Evolutionary conservation across 2,113 vertebrate genomes (phyloP).

Genomic region (Toxotes chatareus): DNA sequence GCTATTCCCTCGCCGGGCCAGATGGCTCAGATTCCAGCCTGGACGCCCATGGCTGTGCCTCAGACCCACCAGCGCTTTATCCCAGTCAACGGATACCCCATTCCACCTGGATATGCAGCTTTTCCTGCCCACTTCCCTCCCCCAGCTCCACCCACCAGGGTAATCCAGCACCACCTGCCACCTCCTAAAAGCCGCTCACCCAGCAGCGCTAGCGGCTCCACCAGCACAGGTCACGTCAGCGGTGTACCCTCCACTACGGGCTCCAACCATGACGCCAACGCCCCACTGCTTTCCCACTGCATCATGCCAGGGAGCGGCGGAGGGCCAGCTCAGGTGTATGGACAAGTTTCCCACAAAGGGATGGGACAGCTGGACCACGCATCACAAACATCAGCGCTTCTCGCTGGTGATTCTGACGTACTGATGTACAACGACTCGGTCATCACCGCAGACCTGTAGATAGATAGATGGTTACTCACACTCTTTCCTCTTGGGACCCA

Average conservation of each 20-base stretch:
- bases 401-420: constrained; percentile 88
- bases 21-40: constrained; percentile 87
- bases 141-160: constrained; percentile 86
- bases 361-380: constrained; percentile 89
- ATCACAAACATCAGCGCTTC: constrained; percentile 88
- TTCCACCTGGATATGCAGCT: constrained; percentile 94
- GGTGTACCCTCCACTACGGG: constrained; percentile 96
- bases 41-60: constrained; percentile 84
- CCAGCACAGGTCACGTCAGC: constrained; percentile 97
- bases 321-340: constrained; percentile 86
- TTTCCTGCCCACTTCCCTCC: constrained; percentile 92
- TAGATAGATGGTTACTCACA: constrained; percentile 2
- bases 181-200: constrained; percentile 98
- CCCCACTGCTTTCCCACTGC: constrained; percentile 94
- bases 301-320: constrained; percentile 86
- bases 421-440: constrained; percentile 92
- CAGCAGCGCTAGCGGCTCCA: constrained; percentile 98
- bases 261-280: constrained; percentile 98
- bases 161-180: constrained; percentile 96
- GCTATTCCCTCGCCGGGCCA: constrained; percentile 88
- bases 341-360: constrained; percentile 91
- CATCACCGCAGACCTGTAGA: constrained; percentile 94
- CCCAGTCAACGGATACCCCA: constrained; percentile 96
- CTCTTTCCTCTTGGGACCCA: constrained; percentile 36
- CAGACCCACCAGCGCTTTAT: constrained; percentile 94